These are phyloP conservation scores for Brachionus plicatilis DNA, from an alignment of 1,140 invertebrate genomes.

Conservation along the genomic window DNA sequence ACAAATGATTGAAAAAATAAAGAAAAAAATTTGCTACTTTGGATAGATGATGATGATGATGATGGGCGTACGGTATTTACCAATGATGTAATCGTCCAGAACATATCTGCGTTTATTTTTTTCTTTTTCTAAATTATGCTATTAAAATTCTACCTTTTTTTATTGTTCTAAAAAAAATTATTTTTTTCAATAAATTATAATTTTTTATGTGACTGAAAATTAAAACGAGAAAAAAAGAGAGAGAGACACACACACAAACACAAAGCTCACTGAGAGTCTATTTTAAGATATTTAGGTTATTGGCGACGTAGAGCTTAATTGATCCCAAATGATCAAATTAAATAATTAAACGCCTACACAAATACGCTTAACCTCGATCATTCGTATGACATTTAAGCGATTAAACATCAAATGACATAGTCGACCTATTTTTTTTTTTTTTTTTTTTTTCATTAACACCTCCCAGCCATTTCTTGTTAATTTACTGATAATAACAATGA, in stretches of 20 bases:
- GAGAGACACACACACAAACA: background rate
- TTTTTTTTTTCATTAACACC: background rate
- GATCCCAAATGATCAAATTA: background rate
- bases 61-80: background rate
- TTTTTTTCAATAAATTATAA: background rate
- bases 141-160: background rate
- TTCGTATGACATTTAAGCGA: background rate
- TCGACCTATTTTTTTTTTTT: background rate
- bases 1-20: background rate
- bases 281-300: background rate
- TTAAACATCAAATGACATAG: background rate
- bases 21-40: background rate
- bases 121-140: background rate
- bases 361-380: background rate
- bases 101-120: background rate
- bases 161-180: background rate
- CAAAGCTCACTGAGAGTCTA: background rate
- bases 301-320: background rate
- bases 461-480: background rate
- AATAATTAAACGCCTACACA: background rate
- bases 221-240: background rate
- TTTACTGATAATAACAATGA: background rate
- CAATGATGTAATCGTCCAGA: background rate
- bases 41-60: background rate
- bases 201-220: background rate